Evolutionary conservation across 2,888 invertebrate species (phyloP), one percentile per base, ranked within the genome.

Genomic region (Galerucella nymphaeae): DNA sequence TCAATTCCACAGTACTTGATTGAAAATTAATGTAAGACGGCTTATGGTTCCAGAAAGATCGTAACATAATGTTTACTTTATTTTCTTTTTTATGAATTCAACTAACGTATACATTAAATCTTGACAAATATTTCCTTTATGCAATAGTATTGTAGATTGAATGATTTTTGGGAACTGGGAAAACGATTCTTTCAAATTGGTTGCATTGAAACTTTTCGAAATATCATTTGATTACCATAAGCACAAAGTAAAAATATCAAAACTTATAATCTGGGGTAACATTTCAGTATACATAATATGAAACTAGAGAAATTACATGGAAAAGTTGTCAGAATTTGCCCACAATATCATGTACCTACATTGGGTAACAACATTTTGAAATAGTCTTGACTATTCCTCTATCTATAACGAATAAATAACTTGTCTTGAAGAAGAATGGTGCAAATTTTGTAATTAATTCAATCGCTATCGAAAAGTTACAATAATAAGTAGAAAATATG

Each of bases 41-140:
- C 61, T 67, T 58, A 67, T 68, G 45, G 67, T 61, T 45, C 67
- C 48, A 50, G 50, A 59, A 68, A 48, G 18, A 59, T 45, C 18
- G 61, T 61, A 50, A 61, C 50, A 68, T 48, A 48, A 68, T 59
- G 59, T 30, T 18, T 67, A 14, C 67, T 59, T 67, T 67, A 67
- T 67, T 61, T 48, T 18, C 67, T 13, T 38, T 68, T 68, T 14
- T 61, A 48, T n/a, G 50, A 68, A 48, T 68, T 61, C 67, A 48
- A 68, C 67, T 68, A 61, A 68, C 59, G 67, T 61, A 50, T 68
- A 68, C 16, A 48, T 68, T 61, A 61, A 41, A 59, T 59, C 50
- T 48, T 61, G 67, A 68, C 50, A n/a, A 68, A 61, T 48, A 61
- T 68, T 68, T 68, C 23, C 67, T 68, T 59, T 48, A 68, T 48